A percentile compares a stretch with the other conserved stretches of the same genome.
Conservation (phyloP, 2,888 invertebrate species). For the Eubasilissa splendida region DNA sequence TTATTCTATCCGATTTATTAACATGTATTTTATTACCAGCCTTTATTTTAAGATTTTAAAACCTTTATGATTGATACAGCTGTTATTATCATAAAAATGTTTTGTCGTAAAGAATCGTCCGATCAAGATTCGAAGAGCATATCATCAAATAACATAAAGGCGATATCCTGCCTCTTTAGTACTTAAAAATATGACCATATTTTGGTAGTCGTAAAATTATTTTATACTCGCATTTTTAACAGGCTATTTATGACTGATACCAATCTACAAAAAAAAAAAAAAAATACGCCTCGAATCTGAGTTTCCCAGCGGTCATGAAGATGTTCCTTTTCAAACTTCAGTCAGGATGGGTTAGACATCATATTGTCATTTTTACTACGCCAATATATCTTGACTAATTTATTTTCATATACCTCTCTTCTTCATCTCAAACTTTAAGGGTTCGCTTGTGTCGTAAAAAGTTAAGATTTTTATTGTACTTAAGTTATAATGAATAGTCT, state of each 20-base stretch:
- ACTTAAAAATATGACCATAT: constrained; percentile 48
- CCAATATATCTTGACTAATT: constrained; percentile 47
- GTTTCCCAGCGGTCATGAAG: constrained; percentile 35
- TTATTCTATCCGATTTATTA: constrained; percentile 21
- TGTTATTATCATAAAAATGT: constrained; percentile 20
- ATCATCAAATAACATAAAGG: constrained; percentile 21
- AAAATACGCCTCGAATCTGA: constrained; percentile 9
- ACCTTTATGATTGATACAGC: constrained; percentile 10
- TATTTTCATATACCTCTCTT: constrained; percentile 39
- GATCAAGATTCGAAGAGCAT: constrained; percentile 8
- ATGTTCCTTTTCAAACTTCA: background rate
- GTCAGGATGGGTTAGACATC: constrained; percentile 28
- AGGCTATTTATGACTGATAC: constrained; percentile 48
- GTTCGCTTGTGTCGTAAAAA: constrained; percentile 33
- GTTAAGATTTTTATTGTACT: background rate
- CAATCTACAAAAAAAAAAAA: constrained; percentile 35
- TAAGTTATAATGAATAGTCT: too few species aligned
- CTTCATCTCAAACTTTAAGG: constrained; percentile 18
- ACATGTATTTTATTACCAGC: constrained; percentile 23
- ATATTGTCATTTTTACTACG: constrained; percentile 50
- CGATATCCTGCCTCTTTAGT: background rate
- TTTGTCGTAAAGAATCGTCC: constrained; percentile 1
- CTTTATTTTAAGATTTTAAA: constrained; percentile 15
- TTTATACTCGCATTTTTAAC: constrained; percentile 44
- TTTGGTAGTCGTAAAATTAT: constrained; percentile 44